Evolutionary conservation across 1,140 invertebrate species (phyloP).

Genomic region (Monochamus saltuarius): DNA sequence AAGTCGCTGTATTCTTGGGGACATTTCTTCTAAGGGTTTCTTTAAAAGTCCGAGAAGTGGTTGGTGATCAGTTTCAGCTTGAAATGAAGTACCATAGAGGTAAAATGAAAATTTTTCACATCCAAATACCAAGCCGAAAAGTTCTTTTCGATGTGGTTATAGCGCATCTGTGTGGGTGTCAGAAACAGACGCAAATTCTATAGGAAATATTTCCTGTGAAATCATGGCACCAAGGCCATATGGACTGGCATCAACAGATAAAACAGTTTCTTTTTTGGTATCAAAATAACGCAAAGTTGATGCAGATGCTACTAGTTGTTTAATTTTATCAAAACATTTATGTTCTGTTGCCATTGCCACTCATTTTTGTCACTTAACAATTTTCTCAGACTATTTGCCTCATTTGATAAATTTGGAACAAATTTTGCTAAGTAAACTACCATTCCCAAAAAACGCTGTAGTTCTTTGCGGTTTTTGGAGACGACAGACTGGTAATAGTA

Average conservation of each 20-base stretch:
- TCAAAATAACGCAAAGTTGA: conserved; percentile 33
- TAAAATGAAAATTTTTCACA: conserved; percentile 19
- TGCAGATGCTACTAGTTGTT: conserved; percentile 5
- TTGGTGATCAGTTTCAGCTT: neutral
- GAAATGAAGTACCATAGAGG: conserved; percentile 11
- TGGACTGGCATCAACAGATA: conserved; percentile 54
- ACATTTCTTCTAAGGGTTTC: conserved; percentile 11
- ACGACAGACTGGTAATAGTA: neutral
- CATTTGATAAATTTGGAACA: conserved; percentile 13
- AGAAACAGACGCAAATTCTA: conserved; percentile 43
- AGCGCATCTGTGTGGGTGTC: conserved; percentile 43
- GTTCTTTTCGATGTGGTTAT: conserved; percentile 53
- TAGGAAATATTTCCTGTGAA: conserved; percentile 47
- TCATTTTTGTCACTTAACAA: conserved; percentile 3
- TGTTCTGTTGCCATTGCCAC: neutral
- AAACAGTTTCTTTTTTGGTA: conserved; percentile 40
- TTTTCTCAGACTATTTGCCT: conserved; percentile 13
- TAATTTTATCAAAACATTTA: conserved; percentile 9
- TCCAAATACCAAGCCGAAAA: conserved; percentile 34
- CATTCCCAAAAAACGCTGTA: conserved; percentile 23
- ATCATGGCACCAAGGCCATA: conserved; percentile 55
- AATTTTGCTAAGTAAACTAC: conserved; percentile 19
- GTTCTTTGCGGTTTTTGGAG: conserved; percentile 6
- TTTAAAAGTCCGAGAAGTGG: conserved; percentile 11
- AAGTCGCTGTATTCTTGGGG: conserved; percentile 10